phyloP scores from a whole-genome alignment of 2,888 invertebrate genomes.

The Theretra japonica region DNA sequence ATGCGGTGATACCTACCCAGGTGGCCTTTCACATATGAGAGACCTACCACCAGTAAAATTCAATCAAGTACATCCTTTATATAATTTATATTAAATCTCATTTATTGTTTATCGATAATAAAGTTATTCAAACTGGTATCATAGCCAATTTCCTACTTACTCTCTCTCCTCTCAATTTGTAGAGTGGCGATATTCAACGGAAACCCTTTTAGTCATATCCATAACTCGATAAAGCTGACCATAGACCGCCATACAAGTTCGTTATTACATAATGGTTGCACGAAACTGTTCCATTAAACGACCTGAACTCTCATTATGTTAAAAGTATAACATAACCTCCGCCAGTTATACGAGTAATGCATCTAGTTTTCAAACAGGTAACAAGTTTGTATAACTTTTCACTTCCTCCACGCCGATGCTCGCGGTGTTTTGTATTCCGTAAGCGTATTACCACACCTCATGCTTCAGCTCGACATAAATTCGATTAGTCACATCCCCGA shows the following conservation, averaged over 20 bases:
- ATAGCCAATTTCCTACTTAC: no score
- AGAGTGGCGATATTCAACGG: no score
- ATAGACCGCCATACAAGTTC: not conserved
- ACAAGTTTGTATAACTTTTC: constrained; percentile 54
- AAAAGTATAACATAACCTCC: constrained; percentile 19
- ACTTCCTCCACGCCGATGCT: constrained; percentile 50
- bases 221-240: not conserved
- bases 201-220: not conserved
- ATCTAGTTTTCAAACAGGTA: constrained; percentile 46
- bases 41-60: no score
- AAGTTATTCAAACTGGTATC: no score
- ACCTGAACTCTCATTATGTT: constrained; percentile 35
- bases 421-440: constrained; percentile 48
- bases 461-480: constrained; percentile 41
- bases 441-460: constrained; percentile 38
- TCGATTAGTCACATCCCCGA: constrained; percentile 41
- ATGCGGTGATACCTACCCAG: no score
- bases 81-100: no score
- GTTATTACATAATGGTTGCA: constrained; percentile 32
- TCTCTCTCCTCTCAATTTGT: no score
- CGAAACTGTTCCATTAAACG: constrained; percentile 29
- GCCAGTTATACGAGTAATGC: constrained; percentile 8
- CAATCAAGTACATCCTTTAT: no score
- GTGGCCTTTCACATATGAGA: no score
- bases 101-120: no score